Percentiles rank a stretch among this genome's conserved stretches.
These are phyloP conservation scores for Brachyhypopomus gauderio DNA, from an alignment of 2,113 vertebrate species.

Conservation along the genomic window DNA sequence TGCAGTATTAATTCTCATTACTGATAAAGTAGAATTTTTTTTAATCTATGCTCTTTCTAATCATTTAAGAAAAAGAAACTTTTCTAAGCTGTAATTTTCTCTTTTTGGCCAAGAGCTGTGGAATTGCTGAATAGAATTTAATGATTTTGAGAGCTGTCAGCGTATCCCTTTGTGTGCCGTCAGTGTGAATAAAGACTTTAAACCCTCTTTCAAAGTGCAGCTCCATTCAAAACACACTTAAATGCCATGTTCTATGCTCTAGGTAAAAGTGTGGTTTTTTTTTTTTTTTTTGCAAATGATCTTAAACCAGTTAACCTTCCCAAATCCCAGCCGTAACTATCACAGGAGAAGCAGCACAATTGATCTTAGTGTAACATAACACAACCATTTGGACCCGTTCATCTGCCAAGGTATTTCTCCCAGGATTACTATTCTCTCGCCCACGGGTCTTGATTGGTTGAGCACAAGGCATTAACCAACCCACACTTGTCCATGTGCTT, in stretches of 20 bases:
- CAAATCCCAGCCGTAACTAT: background rate
- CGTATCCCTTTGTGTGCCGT: conserved; percentile 69
- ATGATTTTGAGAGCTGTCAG: conserved; percentile 69
- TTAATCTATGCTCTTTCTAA: background rate
- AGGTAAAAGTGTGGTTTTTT: conserved; percentile 6
- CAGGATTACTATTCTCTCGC: conserved; percentile 61
- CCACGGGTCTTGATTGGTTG: conserved; percentile 58
- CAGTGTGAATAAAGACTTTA: conserved; percentile 71
- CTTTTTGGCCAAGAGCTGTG: conserved; percentile 64
- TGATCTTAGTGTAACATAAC: background rate
- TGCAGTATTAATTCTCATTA: background rate
- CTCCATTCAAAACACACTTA: conserved; percentile 60
- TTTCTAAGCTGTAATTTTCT: conserved; percentile 60
- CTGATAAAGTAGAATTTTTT: background rate
- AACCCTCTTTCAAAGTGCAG: conserved; percentile 59
- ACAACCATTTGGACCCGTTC: conserved; percentile 13
- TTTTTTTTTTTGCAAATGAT: conserved; percentile 25
- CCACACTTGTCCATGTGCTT: conserved; percentile 45
- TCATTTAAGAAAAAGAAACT: conserved; percentile 43
- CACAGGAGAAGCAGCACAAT: conserved; percentile 9
- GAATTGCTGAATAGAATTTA: conserved; percentile 57
- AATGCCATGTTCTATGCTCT: conserved; percentile 66
- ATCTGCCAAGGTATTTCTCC: conserved; percentile 57
- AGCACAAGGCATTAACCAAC: conserved; percentile 57
- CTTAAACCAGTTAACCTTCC: conserved; percentile 5